phyloP scores from a whole-genome alignment of 1,140 invertebrate species.

The Sipha flava region DNA sequence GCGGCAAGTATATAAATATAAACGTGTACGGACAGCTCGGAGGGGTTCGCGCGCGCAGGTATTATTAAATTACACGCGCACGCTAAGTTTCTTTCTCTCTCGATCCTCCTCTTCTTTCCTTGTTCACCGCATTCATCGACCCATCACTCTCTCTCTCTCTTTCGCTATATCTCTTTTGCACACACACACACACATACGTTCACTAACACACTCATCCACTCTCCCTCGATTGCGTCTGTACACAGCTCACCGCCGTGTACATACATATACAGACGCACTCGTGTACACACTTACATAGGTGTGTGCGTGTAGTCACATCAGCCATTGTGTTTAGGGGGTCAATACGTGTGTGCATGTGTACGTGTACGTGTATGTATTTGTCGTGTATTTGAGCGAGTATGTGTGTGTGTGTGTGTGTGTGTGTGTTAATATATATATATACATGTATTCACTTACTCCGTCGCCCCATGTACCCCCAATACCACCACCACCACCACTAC shows the following conservation, averaged over 20 bases:
- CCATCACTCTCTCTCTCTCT: neutral
- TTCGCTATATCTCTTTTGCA: too few relatives aligned
- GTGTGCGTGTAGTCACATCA: neutral
- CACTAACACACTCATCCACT: neutral
- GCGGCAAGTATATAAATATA: too few relatives aligned
- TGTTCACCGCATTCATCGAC: neutral
- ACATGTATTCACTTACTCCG: too few relatives aligned
- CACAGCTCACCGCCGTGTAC: neutral
- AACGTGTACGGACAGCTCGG: too few relatives aligned
- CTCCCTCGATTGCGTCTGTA: too few relatives aligned
- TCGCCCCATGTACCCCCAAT: neutral
- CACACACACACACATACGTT: neutral
- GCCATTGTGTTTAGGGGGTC: neutral
- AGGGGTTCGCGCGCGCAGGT: neutral
- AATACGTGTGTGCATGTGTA: neutral
- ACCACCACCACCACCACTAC: neutral
- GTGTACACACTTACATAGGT: neutral
- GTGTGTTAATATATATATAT: neutral
- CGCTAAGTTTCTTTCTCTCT: neutral
- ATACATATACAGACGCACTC: neutral
- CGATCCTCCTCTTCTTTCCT: neutral
- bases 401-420: neutral
- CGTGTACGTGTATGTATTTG: neutral
- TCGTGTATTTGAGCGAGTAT: neutral
- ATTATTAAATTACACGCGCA: conserved; percentile 29